Evolutionary conservation across 2,888 invertebrate species (phyloP), one percentile per base, ranked within the genome.

Genomic region (Trissonchulus sp.): DNA sequence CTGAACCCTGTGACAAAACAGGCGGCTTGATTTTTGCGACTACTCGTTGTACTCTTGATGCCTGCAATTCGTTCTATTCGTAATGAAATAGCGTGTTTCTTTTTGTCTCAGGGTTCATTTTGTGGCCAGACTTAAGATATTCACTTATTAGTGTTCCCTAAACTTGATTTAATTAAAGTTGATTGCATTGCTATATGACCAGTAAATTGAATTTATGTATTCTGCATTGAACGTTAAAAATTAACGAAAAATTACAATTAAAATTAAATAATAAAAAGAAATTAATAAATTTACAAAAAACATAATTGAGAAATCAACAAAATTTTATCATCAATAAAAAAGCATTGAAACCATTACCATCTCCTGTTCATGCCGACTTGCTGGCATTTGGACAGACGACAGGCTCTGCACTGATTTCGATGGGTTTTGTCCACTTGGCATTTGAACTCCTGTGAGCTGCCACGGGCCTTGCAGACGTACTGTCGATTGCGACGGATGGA

Each of bases 391-490:
- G 90, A 88, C 15, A 98, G 88, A 23, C 98, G 88, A 83, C 98
- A 98, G 0, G 96, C 92, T 1, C 98, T 88, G 84, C 98, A 98
- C 85, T 98, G 97, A 87, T 98, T 98, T 34, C 97, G 88, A 84
- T 95, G 96, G 0, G 93, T 93, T 85, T 97, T 98, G 86, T 98
- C 97, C 15, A 98, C 93, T 71, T 92, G 88, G 83, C 97, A 98
- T 15, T 89, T 87, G 0, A 93, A 93, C 79, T 92, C 91, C 28
- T 82, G 80, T 73, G 78, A 76, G 2, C 83, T 82, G 28, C 90
- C 89, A 79, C 93, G 91, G 0, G 93, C 93, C 86, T 98, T 98
- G 88, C 99, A 99, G 1, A 92, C 90, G 86, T 99, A 99, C 80
- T 93, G 92, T 0, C 98, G 90, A 83, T 93, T 94, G n/a, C 96